phyloP scores from a whole-genome alignment of 2,113 vertebrate genomes.

The Chiloscyllium plagiosum region DNA sequence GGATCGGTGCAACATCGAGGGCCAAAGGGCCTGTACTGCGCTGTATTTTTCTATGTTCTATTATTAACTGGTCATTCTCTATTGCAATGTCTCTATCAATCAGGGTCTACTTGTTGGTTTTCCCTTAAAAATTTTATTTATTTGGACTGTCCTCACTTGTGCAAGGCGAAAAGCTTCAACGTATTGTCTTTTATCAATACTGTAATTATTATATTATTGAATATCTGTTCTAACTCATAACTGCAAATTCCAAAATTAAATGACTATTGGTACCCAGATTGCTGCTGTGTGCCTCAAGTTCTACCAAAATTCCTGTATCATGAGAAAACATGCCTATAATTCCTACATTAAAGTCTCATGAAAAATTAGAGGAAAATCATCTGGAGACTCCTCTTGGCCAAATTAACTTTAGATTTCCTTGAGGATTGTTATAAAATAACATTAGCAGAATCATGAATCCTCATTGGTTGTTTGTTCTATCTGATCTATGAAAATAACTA shows the following conservation, averaged over 20 bases:
- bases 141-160: no score
- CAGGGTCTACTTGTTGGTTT: no score
- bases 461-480: not conserved
- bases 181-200: no score
- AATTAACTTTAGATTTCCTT: not conserved
- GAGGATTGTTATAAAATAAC: not conserved
- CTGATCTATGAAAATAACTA: not conserved
- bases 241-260: not conserved
- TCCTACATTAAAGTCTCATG: not conserved
- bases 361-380: not conserved
- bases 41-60: no score
- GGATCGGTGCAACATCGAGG: no score
- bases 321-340: not conserved
- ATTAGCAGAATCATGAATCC: not conserved
- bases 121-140: no score
- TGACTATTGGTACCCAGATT: not conserved
- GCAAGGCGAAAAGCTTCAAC: no score
- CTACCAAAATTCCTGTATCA: not conserved
- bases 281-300: not conserved
- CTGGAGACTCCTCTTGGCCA: not conserved
- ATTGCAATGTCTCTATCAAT: no score
- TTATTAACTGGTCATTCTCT: no score
- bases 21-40: no score
- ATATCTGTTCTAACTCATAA: no score
- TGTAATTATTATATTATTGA: no score